Percentiles rank a stretch among this genome's conserved stretches.
Evolutionary conservation across 2,113 vertebrate species (phyloP).

Genomic region (Carlito syrichta): DNA sequence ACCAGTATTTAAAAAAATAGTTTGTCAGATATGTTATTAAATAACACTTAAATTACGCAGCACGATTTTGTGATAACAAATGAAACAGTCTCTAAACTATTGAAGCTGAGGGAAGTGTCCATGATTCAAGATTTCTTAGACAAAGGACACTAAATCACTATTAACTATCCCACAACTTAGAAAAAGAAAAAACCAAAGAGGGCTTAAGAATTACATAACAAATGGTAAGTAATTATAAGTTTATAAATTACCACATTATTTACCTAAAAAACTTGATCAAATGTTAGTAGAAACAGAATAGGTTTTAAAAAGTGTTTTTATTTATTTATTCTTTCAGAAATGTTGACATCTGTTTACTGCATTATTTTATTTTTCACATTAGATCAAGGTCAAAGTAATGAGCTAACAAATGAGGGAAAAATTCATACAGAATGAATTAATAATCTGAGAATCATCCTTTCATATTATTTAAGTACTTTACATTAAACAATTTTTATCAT

Average conservation of each 20-base stretch:
- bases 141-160: neutral
- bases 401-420: neutral
- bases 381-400: neutral
- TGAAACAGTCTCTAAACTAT: neutral
- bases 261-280: neutral
- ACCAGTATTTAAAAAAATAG: neutral
- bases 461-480: neutral
- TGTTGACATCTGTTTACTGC: neutral
- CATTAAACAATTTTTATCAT: neutral
- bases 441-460: neutral
- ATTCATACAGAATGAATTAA: neutral
- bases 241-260: neutral
- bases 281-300: neutral
- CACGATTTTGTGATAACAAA: neutral
- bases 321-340: neutral
- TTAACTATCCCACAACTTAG: neutral
- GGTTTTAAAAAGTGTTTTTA: neutral
- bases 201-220: neutral
- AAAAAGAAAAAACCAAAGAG: neutral
- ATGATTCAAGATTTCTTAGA: neutral
- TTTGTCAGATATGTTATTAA: neutral
- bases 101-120: neutral
- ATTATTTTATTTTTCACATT: neutral
- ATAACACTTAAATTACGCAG: neutral
- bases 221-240: neutral